Evolutionary conservation across 2,797 vertebrate genomes (phyloP).

Genomic region (Simalia tracyae): DNA sequence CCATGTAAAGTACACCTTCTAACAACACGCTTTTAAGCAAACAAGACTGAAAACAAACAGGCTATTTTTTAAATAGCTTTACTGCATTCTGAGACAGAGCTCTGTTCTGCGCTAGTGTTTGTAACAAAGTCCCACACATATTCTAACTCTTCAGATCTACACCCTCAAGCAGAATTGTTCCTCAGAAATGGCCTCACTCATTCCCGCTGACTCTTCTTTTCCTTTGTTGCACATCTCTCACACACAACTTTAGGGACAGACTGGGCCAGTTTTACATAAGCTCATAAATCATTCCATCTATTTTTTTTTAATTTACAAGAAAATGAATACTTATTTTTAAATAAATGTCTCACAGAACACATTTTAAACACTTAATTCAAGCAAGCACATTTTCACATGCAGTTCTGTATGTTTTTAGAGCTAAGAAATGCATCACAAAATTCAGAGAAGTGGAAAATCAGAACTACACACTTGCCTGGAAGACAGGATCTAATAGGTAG

Average conservation of each 20-base stretch:
- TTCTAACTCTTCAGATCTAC: neutral
- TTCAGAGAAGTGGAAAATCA: neutral
- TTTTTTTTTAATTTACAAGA: neutral
- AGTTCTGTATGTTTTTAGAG: neutral
- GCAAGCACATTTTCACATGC: neutral
- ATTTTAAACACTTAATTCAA: neutral
- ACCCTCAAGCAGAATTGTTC: neutral
- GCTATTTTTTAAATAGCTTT: neutral
- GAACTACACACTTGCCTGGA: neutral
- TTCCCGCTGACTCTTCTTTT: neutral
- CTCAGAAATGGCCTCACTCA: neutral
- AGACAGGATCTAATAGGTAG: neutral
- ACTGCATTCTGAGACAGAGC: neutral
- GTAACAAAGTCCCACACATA: no score
- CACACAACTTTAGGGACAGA: neutral
- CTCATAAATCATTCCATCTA: neutral
- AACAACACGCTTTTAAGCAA: neutral
- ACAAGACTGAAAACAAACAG: neutral
- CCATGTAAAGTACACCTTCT: neutral
- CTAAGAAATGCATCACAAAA: neutral
- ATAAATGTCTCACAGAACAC: neutral
- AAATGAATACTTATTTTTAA: neutral
- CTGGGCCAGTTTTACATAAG: neutral
- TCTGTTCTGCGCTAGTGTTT: neutral
- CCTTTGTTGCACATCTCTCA: no score